A percentile compares a stretch with the other conserved stretches of the same genome.
Conservation (phyloP, 2,113 vertebrate species). For the Penelope pileata region DNA sequence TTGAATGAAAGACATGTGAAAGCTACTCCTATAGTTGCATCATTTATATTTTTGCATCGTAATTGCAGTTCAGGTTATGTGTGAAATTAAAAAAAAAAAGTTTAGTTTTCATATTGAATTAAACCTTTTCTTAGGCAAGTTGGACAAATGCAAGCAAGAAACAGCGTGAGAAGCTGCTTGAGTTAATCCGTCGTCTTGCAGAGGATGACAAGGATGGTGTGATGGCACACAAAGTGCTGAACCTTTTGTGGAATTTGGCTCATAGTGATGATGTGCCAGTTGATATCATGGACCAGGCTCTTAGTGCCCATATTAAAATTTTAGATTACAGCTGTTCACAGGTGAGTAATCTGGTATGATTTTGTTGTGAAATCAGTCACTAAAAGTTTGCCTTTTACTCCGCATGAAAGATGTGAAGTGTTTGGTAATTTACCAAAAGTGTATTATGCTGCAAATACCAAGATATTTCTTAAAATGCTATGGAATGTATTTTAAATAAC, state of each 20-base stretch:
- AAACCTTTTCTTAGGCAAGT: slow-evolving; percentile 85
- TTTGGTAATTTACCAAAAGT: background rate
- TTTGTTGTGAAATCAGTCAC: background rate
- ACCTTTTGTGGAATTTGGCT: slow-evolving; percentile 97
- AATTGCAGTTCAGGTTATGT: background rate
- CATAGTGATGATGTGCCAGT: slow-evolving; percentile 99
- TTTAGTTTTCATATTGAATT: background rate
- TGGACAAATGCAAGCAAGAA: slow-evolving; percentile 99
- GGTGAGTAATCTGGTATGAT: slow-evolving; percentile 72
- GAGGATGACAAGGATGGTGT: slow-evolving; percentile 99
- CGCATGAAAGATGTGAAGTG: background rate
- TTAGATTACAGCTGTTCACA: slow-evolving; percentile 99
- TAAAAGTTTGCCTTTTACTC: background rate
- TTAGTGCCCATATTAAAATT: slow-evolving; percentile 99
- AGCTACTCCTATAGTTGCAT: background rate
- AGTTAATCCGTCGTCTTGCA: slow-evolving; percentile 95
- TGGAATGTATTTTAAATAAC: background rate
- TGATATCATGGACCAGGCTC: slow-evolving; percentile 99
- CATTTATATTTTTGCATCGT: background rate
- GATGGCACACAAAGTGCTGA: slow-evolving; percentile 99
- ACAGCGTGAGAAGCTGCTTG: slow-evolving; percentile 96
- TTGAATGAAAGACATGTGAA: background rate
- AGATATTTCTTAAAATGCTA: background rate
- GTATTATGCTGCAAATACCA: background rate
- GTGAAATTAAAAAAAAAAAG: background rate